Base-by-base conservation (phyloP, 2,113 vertebrate species). In the Pterophyllum scalare region DNA sequence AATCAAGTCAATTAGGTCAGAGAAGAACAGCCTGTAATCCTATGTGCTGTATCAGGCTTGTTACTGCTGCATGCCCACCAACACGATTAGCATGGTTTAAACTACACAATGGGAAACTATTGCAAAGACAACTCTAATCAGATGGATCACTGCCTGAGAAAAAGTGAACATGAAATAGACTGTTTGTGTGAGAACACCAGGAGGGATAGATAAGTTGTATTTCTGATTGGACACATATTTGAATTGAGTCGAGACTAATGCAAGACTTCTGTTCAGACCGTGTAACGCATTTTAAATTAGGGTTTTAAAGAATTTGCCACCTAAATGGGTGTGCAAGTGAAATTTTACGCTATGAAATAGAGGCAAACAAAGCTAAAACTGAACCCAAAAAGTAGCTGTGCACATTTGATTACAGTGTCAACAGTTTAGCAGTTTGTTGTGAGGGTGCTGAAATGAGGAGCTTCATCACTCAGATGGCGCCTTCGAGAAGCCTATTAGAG, bases 1-100 rank as follows among this genome's bases (percentile, higher is more conserved):
- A 95, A 94, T 95, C 90, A 92, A 88, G 89, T 92, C 93, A 96
- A 94, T 95, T 92, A 94, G 93, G 93, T 89, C 92, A 93, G 89
- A 77, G 86, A 83, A 84, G 85, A 93, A 88, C 78, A 81, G 83
- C 78, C 84, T 75, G 65, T 94, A 94, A 93, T 94, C 89, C 89
- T 54, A 8, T 59, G 74, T 83, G 89, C 88, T 79, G 38, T 77
- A 70, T 81, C 77, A 60, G 81, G 81, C 82, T 78, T 81, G 83
- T 84, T 79, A 81, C 62, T 82, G 62, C 70, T 89, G 75, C 85
- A 86, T 87, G 74, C 84, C 90, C 83, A 88, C 54, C 87, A 80
- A 83, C 75, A 74, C 6, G 60, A 92, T 88, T 88, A 89, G 59
- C 85, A 67, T 7, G 65, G 79, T 62, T 82, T 83, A 64, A 1